These are phyloP conservation scores for Lasioglossum vierecki DNA, from an alignment of 2,888 invertebrate species.

Conservation along the genomic window DNA sequence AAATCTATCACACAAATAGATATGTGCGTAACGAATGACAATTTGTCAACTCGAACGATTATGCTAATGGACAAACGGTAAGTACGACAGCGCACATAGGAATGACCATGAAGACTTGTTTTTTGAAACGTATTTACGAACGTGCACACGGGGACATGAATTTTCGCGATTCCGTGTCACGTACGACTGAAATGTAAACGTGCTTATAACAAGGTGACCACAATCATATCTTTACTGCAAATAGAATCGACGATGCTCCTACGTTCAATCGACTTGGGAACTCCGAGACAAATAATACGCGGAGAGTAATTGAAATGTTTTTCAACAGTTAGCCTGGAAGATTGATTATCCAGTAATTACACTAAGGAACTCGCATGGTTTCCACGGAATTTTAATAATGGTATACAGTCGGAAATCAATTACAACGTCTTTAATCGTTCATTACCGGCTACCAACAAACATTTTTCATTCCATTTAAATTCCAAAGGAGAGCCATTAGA, in stretches of 20 bases:
- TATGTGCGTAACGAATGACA: background rate
- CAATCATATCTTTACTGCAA: background rate
- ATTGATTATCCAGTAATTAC: slow-evolving; percentile 1
- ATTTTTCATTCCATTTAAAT: slow-evolving; percentile 4
- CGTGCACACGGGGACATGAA: slow-evolving; percentile 34
- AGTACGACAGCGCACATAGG: slow-evolving; percentile 48
- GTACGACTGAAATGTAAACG: slow-evolving; percentile 34
- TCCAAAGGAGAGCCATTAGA: background rate
- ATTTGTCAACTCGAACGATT: slow-evolving; percentile 52
- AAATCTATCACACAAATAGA: no score
- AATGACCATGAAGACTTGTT: slow-evolving; percentile 62
- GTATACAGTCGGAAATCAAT: background rate
- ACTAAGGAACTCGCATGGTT: background rate
- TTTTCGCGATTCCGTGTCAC: slow-evolving; percentile 29
- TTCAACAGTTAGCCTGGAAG: background rate
- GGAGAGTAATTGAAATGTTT: background rate
- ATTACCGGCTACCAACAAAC: no score
- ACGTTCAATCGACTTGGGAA: background rate
- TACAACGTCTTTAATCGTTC: background rate
- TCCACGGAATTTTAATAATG: background rate
- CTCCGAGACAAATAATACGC: background rate
- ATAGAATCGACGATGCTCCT: background rate
- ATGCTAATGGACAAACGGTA: slow-evolving; percentile 54
- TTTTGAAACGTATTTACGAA: slow-evolving; percentile 48
- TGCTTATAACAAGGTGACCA: slow-evolving; percentile 8